Evolutionary conservation across 92 coral and sea anemone genomes (phyloP), one percentile per base, ranked within the genome.

Genomic region (Heliopora coerulea): DNA sequence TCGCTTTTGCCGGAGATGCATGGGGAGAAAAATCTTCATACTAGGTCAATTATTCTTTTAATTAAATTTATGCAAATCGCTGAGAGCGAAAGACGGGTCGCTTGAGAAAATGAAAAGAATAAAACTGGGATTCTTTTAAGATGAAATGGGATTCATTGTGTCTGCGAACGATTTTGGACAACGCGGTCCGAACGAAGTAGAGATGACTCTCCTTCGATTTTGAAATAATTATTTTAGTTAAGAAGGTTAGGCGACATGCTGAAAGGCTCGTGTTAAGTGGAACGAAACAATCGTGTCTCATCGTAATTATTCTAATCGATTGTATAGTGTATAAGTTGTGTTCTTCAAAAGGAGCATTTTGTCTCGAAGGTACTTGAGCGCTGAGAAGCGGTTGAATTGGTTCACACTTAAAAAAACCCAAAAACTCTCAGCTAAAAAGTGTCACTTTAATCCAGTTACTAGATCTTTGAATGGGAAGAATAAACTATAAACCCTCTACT

Each of bases 1-100:
- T 58, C 32, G 24, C 12, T 18, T 20, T 67, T 27, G 23, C 39
- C 48, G 34, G 23, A 49, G 50, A 30, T 25, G 31, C 34, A 67
- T 67, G 74, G 48, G 40, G 37, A 29, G 33, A 44, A 67, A 67
- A 15, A 27, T 28, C 33, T 59, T 49, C 54, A 67, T 67, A 67
- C 59, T 59, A 48, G 33, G n/a, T 67, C 77, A 70, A 70, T 70
- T 70, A 70, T 50, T 31, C 62, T 37, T 70, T 70, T 70, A 70
- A 70, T 70, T 70, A 70, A 70, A 70, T 70, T 70, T 70, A 70
- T 70, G 77, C 77, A 70, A 70, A 70, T 70, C 41, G 74, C 39
- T 42, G n/a, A 10, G 10, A 46, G 15, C 14, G 52, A 46, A 15
- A 46, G 8, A 27, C 32, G 27, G 11, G 54, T 67, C 63, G 59